Evolutionary conservation across 2,888 invertebrate genomes (phyloP).

Genomic region (Drosophila lacicola): DNA sequence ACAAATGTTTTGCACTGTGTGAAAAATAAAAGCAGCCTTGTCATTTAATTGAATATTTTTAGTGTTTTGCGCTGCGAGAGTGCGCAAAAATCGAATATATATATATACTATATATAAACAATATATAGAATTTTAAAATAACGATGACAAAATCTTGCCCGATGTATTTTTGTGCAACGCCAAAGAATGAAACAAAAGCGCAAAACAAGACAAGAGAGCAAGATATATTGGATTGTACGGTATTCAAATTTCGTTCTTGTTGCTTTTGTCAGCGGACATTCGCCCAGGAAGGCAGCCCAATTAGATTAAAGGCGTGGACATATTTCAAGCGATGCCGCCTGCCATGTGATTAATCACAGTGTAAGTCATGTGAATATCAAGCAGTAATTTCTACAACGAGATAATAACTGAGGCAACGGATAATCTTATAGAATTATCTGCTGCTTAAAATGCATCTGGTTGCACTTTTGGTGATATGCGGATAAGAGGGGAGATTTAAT

Average conservation of each 20-base stretch:
- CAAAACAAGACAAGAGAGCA: constrained; percentile 22
- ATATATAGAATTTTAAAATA: constrained; percentile 78
- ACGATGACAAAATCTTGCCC: constrained; percentile 81
- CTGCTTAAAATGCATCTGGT: not conserved
- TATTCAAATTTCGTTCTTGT: constrained; percentile 13
- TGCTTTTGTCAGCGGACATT: constrained; percentile 28
- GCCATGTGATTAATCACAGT: constrained; percentile 42
- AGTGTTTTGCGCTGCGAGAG: constrained; percentile 32
- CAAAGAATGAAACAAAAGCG: constrained; percentile 43
- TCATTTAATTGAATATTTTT: constrained; percentile 68
- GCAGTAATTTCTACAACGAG: constrained; percentile 5
- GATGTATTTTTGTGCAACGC: constrained; percentile 52
- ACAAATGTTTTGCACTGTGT: constrained; percentile 45
- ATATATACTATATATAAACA: constrained; percentile 41
- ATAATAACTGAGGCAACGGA: not conserved
- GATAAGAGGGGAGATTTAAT: not conserved
- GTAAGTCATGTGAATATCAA: constrained; percentile 34
- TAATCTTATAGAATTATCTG: constrained; percentile 8
- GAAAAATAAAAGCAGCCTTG: constrained; percentile 45
- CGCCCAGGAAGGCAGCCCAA: constrained; percentile 50
- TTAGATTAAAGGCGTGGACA: constrained; percentile 47
- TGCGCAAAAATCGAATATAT: constrained; percentile 46
- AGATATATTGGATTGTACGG: constrained; percentile 19
- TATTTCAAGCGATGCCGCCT: constrained; percentile 26
- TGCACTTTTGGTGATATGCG: not conserved